Percentiles rank a stretch among this genome's conserved stretches.
These are phyloP conservation scores for Drosophila affinis DNA, from an alignment of 2,888 invertebrate species.

Conservation along the genomic window DNA sequence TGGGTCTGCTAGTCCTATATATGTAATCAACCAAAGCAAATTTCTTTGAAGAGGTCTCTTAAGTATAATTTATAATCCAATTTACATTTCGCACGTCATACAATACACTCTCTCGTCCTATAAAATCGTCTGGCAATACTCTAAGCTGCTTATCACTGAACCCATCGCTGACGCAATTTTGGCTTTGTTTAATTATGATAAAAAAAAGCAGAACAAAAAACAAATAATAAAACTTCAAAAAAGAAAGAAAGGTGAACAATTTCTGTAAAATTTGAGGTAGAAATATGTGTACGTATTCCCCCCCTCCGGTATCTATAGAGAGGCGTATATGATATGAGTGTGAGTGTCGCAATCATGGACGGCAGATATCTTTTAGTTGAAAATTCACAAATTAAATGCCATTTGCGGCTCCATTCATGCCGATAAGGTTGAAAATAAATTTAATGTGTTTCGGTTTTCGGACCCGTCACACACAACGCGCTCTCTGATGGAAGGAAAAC, in stretches of 20 bases:
- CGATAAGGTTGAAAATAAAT: slow-evolving; percentile 69
- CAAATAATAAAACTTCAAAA: slow-evolving; percentile 56
- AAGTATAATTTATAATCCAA: slow-evolving; percentile 3
- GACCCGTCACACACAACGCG: slow-evolving; percentile 31
- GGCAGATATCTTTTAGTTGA: slow-evolving; percentile 63
- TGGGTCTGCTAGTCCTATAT: too few relatives aligned
- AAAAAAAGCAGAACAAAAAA: slow-evolving; percentile 25
- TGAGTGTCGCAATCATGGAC: slow-evolving; percentile 27
- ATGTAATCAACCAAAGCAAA: too few relatives aligned
- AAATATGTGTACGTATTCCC: slow-evolving; percentile 22
- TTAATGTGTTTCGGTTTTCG: slow-evolving; percentile 60
- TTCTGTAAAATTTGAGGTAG: slow-evolving; percentile 49
- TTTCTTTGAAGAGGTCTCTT: background rate
- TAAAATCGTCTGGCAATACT: slow-evolving; percentile 3
- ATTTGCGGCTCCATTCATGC: slow-evolving; percentile 75
- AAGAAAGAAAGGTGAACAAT: slow-evolving; percentile 17
- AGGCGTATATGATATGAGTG: background rate
- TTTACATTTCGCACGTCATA: slow-evolving; percentile 14
- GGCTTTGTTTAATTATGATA: slow-evolving; percentile 69
- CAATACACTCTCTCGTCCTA: background rate
- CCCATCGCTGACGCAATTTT: slow-evolving; percentile 60
- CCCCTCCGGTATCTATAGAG: background rate
- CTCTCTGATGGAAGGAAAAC: slow-evolving; percentile 18
- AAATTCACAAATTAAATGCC: slow-evolving; percentile 71
- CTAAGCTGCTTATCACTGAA: slow-evolving; percentile 47